Conservation (phyloP, 1,140 invertebrate species). For the Palaemon carinicauda region DNA sequence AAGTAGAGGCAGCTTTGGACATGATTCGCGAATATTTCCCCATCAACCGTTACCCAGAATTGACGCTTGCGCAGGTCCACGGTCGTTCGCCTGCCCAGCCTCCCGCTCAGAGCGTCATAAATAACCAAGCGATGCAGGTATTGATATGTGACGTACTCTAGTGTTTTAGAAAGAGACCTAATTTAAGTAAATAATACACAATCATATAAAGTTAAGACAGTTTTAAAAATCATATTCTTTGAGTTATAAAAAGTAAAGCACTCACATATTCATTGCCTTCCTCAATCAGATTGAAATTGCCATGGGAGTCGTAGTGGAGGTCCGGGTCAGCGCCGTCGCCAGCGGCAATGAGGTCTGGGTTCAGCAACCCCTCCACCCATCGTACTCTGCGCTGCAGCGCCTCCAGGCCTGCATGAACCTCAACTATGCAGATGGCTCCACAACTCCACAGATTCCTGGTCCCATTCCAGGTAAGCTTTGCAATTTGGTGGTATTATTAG, state of each 20-base stretch:
- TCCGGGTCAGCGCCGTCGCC: conserved; percentile 84
- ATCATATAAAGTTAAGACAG: too few relatives aligned
- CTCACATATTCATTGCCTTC: too few relatives aligned
- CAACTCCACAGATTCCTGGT: conserved; percentile 67
- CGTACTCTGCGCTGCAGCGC: conserved; percentile 80
- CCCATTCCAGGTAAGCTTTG: conserved; percentile 68
- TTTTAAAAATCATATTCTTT: too few relatives aligned
- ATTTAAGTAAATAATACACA: too few relatives aligned
- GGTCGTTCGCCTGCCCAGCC: neutral
- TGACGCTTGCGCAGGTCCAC: conserved; percentile 79
- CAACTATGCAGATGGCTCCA: conserved; percentile 65
- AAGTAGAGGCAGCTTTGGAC: conserved; percentile 80
- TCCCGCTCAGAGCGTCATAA: neutral
- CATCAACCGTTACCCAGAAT: conserved; percentile 76
- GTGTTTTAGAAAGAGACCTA: neutral
- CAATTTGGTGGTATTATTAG: too few relatives aligned
- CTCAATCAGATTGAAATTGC: conserved; percentile 77
- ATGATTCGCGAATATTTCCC: conserved; percentile 87
- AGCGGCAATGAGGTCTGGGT: conserved; percentile 88
- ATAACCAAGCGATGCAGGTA: conserved; percentile 35
- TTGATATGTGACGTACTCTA: too few relatives aligned
- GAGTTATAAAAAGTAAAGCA: too few relatives aligned
- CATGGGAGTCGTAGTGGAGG: conserved; percentile 91
- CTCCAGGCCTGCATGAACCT: conserved; percentile 74
- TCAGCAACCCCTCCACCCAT: conserved; percentile 92